These are phyloP conservation scores for Ataeniobius toweri DNA, from an alignment of 2,797 vertebrate genomes.

Conservation along the genomic window DNA sequence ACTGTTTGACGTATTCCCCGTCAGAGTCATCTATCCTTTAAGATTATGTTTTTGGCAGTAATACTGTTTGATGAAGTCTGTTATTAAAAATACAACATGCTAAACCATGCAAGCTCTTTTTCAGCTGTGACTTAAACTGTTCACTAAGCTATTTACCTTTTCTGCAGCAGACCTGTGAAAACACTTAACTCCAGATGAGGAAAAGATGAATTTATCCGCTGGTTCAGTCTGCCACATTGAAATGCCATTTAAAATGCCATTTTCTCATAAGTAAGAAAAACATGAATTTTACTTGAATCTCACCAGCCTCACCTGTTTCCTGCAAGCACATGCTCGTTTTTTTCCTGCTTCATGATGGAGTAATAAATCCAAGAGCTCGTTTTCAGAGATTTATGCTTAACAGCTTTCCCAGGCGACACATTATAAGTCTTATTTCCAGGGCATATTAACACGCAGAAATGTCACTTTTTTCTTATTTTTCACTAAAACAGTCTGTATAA, in stretches of 20 bases:
- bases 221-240: constrained; percentile 55
- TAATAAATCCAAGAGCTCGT: constrained; percentile 68
- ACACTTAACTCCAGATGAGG: constrained; percentile 51
- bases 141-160: constrained; percentile 22
- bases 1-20: constrained; percentile 49
- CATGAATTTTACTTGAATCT: constrained; percentile 68
- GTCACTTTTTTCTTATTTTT: constrained; percentile 53
- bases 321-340: constrained; percentile 47
- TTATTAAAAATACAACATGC: constrained; percentile 68
- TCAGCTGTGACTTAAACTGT: constrained; percentile 20
- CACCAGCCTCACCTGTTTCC: constrained; percentile 73
- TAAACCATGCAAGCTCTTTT: constrained; percentile 50
- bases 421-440: constrained; percentile 59
- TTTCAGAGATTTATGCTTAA: constrained; percentile 59
- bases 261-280: constrained; percentile 52
- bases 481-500: constrained; percentile 38
- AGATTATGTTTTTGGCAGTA: constrained; percentile 40
- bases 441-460: constrained; percentile 52
- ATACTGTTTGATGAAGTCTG: constrained; percentile 58
- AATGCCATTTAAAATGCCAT: constrained; percentile 61
- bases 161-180: constrained; percentile 47
- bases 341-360: constrained; percentile 43
- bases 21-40: constrained; percentile 40
- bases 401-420: constrained; percentile 68
- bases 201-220: constrained; percentile 49